Percentiles rank a stretch among this genome's conserved stretches.
These are phyloP conservation scores for Drosophila fungiperda DNA, from an alignment of 2,888 invertebrate species.

Conservation along the genomic window DNA sequence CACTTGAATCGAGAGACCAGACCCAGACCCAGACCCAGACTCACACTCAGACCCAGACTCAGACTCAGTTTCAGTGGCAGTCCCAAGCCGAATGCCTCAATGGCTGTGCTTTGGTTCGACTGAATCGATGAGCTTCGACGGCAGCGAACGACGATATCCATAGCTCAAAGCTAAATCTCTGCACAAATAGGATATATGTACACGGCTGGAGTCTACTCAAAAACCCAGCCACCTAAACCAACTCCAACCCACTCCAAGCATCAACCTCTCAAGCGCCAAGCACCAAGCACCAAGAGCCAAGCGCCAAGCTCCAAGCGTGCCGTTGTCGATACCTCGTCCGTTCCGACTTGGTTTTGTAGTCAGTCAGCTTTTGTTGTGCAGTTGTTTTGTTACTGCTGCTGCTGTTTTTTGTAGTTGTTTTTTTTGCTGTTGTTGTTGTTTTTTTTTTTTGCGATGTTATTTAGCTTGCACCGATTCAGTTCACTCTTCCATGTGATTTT, in stretches of 20 bases:
- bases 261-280: conserved; percentile 46
- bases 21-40: neutral
- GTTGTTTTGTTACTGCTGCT: conserved; percentile 17
- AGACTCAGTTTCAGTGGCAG: conserved; percentile 17
- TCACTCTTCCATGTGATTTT: conserved; percentile 38
- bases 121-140: conserved; percentile 69
- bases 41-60: conserved; percentile 7
- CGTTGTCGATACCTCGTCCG: conserved; percentile 65
- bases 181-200: conserved; percentile 75
- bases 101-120: conserved; percentile 20
- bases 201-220: conserved; percentile 67
- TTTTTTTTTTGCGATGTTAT: conserved; percentile 17
- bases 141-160: conserved; percentile 71
- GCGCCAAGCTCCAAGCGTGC: conserved; percentile 32
- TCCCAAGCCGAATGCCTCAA: conserved; percentile 38
- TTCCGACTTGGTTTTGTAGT: conserved; percentile 73
- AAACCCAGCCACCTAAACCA: conserved; percentile 42
- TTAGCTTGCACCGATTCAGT: conserved; percentile 22
- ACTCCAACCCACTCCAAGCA: conserved; percentile 1
- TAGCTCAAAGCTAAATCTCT: conserved; percentile 82
- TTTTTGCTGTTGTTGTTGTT: conserved; percentile 11
- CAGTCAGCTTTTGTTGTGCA: conserved; percentile 68
- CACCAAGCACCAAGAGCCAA: conserved; percentile 5
- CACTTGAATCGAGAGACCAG: conserved; percentile 34
- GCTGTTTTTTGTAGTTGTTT: conserved; percentile 6